These are phyloP conservation scores for Formica aserva DNA, from an alignment of 2,888 invertebrate genomes.

Conservation along the genomic window DNA sequence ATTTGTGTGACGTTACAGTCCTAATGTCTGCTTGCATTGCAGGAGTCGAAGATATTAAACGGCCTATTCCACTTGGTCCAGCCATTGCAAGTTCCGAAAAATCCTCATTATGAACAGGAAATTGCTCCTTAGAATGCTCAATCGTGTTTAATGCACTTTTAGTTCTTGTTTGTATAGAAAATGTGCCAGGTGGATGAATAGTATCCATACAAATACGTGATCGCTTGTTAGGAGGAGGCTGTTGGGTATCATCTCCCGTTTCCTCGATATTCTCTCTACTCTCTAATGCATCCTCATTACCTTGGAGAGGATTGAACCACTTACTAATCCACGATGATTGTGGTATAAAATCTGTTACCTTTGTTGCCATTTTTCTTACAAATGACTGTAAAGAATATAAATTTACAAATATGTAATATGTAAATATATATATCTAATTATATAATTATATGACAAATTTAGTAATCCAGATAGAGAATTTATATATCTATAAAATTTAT, in stretches of 20 bases:
- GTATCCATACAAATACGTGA: conserved; percentile 84
- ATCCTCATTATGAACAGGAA: conserved; percentile 75
- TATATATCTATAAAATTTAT: too few relatives aligned
- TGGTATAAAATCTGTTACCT: conserved; percentile 89
- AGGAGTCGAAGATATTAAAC: conserved; percentile 84
- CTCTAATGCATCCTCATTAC: conserved; percentile 72
- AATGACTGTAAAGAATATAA: conserved; percentile 87
- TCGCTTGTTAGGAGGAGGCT: conserved; percentile 81
- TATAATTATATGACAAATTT: neutral
- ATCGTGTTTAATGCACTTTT: conserved; percentile 69
- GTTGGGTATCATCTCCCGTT: conserved; percentile 76
- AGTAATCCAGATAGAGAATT: neutral
- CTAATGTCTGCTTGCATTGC: conserved; percentile 76
- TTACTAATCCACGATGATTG: conserved; percentile 86
- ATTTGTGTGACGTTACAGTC: conserved; percentile 72
- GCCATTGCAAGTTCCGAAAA: conserved; percentile 79
- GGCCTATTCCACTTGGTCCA: conserved; percentile 79
- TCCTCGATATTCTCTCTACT: conserved; percentile 73
- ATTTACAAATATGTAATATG: neutral
- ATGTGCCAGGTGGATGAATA: conserved; percentile 84
- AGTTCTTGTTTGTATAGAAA: conserved; percentile 78
- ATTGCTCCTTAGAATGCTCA: conserved; percentile 73
- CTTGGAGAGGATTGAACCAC: conserved; percentile 83
- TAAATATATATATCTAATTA: neutral
- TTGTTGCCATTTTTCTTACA: conserved; percentile 89